phyloP scores from a whole-genome alignment of 2,113 vertebrate species.

The Hypocryptadius cinnamomeus region DNA sequence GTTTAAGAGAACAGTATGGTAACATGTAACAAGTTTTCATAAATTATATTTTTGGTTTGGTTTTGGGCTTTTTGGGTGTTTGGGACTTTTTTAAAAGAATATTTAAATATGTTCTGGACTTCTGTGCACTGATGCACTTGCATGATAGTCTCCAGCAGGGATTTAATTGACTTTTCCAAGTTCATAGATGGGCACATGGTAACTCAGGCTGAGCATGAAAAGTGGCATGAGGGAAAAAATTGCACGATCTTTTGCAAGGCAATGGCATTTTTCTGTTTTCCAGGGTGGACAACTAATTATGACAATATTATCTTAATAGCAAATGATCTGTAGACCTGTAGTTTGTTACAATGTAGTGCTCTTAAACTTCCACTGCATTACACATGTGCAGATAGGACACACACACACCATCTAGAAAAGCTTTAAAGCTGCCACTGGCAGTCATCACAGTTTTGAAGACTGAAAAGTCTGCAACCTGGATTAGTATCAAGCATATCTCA shows the following conservation, averaged over 20 bases:
- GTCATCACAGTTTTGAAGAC: not conserved
- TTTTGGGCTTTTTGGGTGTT: not conserved
- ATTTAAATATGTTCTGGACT: not conserved
- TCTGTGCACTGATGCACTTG: not conserved
- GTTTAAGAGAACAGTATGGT: not conserved
- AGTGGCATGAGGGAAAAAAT: not conserved
- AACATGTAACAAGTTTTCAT: not conserved
- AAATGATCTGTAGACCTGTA: not conserved
- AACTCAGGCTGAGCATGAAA: not conserved
- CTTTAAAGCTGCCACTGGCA: not conserved
- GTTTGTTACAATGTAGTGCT: not conserved
- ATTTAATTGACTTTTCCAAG: not conserved
- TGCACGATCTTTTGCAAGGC: not conserved
- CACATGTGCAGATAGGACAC: not conserved
- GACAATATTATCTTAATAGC: not conserved
- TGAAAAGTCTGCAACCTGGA: not conserved
- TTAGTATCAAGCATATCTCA: not conserved
- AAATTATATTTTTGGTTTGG: not conserved
- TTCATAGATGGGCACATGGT: not conserved
- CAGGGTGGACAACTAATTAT: not conserved
- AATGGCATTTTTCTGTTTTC: not conserved
- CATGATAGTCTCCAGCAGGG: not conserved
- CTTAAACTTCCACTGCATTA: not conserved
- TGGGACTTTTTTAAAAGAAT: not conserved
- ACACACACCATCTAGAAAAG: not conserved